Conservation (phyloP, 2,113 vertebrate species). For the Junco hyemalis region DNA sequence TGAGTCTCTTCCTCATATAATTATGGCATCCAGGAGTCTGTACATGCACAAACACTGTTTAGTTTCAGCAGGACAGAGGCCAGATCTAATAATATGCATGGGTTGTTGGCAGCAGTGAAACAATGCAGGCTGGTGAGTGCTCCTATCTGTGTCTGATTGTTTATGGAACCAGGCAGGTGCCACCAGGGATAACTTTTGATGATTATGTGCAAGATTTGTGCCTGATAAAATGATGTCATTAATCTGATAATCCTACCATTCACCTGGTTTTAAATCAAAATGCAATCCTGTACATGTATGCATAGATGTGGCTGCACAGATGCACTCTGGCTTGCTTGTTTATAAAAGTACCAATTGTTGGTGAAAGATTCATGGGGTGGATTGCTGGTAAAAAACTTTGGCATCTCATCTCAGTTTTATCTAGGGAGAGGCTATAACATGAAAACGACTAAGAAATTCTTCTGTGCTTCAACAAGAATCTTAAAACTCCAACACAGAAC, state of each 20-base stretch:
- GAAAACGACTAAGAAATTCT: background rate
- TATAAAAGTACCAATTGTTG: background rate
- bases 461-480: background rate
- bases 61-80: background rate
- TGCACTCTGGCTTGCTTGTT: background rate
- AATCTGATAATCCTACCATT: background rate
- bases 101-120: background rate
- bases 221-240: background rate
- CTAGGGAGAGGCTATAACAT: background rate
- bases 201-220: background rate
- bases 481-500: background rate
- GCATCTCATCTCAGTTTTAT: background rate
- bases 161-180: background rate
- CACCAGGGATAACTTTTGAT: background rate
- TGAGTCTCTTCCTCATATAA: background rate
- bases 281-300: background rate
- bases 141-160: background rate
- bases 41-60: background rate
- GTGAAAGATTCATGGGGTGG: background rate
- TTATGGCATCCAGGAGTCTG: background rate
- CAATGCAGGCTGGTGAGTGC: background rate
- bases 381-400: background rate
- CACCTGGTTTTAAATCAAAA: background rate
- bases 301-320: accelerated
- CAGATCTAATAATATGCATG: background rate